These are phyloP conservation scores for Axinella damicornis DNA, from an alignment of 37 sponge, comb jelly and placozoan genomes.

Conservation along the genomic window DNA sequence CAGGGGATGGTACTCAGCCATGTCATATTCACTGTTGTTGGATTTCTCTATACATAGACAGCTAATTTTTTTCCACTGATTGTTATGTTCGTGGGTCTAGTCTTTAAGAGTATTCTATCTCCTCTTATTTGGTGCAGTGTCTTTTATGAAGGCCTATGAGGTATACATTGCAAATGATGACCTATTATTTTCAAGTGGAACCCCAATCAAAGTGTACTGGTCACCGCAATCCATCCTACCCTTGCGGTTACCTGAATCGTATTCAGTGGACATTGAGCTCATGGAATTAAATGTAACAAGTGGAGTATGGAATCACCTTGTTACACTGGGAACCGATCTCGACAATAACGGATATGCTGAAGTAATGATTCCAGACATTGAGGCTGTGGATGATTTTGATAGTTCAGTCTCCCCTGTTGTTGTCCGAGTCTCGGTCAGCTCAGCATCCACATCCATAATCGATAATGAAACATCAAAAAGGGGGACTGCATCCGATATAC, in stretches of 20 bases:
- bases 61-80: too few species aligned
- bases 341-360: conserved; percentile 23
- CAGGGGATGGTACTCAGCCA: too few species aligned
- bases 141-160: conserved; percentile 11
- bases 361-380: conserved; percentile 17
- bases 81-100: too few species aligned
- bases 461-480: neutral
- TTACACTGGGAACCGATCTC: neutral
- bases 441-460: neutral
- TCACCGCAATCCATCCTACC: conserved; percentile 28
- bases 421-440: conserved; percentile 6
- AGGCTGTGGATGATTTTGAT: neutral
- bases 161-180: conserved; percentile 17
- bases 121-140: neutral
- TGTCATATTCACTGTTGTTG: too few species aligned
- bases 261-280: conserved; percentile 27
- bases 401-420: conserved; percentile 24
- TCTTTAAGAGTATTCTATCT: too few species aligned
- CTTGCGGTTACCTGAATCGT: neutral
- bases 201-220: conserved; percentile 10
- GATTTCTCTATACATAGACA: too few species aligned
- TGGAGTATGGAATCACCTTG: neutral
- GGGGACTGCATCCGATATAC: neutral
- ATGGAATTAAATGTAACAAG: neutral
- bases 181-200: neutral